phyloP scores from a whole-genome alignment of 2,888 invertebrate genomes.

The Rutpela maculata region DNA sequence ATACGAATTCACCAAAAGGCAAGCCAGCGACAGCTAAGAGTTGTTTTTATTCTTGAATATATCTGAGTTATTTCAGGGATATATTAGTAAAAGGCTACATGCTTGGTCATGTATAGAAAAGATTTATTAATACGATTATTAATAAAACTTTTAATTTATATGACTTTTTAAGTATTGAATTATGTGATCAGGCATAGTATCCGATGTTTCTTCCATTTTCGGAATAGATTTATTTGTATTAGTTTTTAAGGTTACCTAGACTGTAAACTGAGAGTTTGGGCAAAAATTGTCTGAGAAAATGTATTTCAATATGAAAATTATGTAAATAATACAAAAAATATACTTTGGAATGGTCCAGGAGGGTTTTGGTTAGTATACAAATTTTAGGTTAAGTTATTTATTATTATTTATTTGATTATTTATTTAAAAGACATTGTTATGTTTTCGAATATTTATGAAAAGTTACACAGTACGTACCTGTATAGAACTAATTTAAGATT shows the following conservation, averaged over 20 bases:
- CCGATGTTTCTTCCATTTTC: slow-evolving; percentile 59
- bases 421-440: slow-evolving; percentile 46
- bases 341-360: slow-evolving; percentile 55
- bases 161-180: slow-evolving; percentile 34
- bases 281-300: slow-evolving; percentile 20
- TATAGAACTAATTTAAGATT: slow-evolving; percentile 57
- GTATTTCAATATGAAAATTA: slow-evolving; percentile 25
- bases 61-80: slow-evolving; percentile 35
- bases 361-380: slow-evolving; percentile 57
- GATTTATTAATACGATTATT: slow-evolving; percentile 53
- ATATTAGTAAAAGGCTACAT: slow-evolving; percentile 55
- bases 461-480: slow-evolving; percentile 62
- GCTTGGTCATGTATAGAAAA: slow-evolving; percentile 57
- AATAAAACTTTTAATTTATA: slow-evolving; percentile 52
- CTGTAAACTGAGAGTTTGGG: slow-evolving; percentile 1
- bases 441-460: slow-evolving; percentile 32
- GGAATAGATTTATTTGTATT: slow-evolving; percentile 47
- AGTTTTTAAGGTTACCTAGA: slow-evolving; percentile 54
- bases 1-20: slow-evolving; percentile 53
- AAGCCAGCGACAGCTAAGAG: slow-evolving; percentile 77
- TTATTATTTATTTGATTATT: slow-evolving; percentile 58
- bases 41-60: slow-evolving; percentile 80
- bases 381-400: slow-evolving; percentile 51
- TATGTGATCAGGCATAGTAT: slow-evolving; percentile 66
- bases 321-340: slow-evolving; percentile 53